phyloP scores from a whole-genome alignment of 2,888 invertebrate genomes.

The Incurvaria masculella region DNA sequence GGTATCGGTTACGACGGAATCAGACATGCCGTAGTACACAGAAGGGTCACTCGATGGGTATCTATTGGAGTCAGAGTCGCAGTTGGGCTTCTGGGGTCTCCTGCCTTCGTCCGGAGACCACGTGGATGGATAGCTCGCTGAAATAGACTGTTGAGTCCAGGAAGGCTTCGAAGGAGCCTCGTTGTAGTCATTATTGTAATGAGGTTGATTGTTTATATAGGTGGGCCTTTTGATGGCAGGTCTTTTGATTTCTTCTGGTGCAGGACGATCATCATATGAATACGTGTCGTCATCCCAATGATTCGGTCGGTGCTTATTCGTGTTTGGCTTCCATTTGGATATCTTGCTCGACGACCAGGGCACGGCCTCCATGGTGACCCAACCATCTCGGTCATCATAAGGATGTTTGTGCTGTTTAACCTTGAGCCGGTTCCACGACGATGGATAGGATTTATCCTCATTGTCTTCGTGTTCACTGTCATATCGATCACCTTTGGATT shows the following conservation, averaged over 20 bases:
- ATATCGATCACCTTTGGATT: conserved; percentile 28
- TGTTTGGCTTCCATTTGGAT: conserved; percentile 73
- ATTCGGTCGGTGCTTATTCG: conserved; percentile 50
- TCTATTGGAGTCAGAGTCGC: conserved; percentile 32
- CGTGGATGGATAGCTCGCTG: conserved; percentile 28
- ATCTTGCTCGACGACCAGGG: conserved; percentile 80
- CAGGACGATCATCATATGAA: conserved; percentile 21
- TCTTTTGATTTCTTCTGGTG: conserved; percentile 26
- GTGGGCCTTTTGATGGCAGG: conserved; percentile 37
- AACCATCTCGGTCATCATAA: conserved; percentile 68
- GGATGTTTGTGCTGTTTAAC: conserved; percentile 57
- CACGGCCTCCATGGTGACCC: conserved; percentile 74
- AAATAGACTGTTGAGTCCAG: conserved; percentile 33
- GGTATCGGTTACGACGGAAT: conserved; percentile 46
- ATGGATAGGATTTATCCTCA: conserved; percentile 25
- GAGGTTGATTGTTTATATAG: conserved; percentile 40
- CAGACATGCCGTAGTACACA: conserved; percentile 39
- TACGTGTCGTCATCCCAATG: conserved; percentile 42
- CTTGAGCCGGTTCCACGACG: conserved; percentile 52
- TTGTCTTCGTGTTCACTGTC: conserved; percentile 26
- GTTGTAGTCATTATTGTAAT: conserved; percentile 29
- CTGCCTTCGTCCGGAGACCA: conserved; percentile 44
- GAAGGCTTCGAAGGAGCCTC: conserved; percentile 43
- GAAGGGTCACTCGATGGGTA: conserved; percentile 28
- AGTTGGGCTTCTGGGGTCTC: conserved; percentile 42